Evolutionary conservation across 2,113 vertebrate species (phyloP).

Genomic region (Dicentrarchus labrax): DNA sequence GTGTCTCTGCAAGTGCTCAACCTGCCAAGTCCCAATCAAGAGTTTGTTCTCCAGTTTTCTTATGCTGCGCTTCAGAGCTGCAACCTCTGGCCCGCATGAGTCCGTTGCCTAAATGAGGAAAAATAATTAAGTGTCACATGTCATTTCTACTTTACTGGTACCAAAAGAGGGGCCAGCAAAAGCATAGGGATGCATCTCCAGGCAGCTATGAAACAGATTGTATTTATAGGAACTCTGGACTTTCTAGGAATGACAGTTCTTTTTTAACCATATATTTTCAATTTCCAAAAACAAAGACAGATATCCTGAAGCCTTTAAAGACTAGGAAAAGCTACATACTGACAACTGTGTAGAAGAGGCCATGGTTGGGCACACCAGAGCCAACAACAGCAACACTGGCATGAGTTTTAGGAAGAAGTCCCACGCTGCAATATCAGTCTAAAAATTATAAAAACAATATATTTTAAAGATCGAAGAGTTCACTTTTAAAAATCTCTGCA

Average conservation of each 20-base stretch:
- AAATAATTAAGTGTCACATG: background rate
- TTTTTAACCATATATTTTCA: background rate
- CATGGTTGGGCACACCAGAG: conserved; percentile 71
- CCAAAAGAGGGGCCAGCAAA: background rate
- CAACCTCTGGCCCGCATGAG: conserved; percentile 82
- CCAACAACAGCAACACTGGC: conserved; percentile 75
- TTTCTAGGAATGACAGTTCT: conserved; percentile 1
- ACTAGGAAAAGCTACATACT: conserved; percentile 75
- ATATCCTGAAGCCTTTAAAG: background rate
- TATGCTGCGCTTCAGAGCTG: conserved; percentile 83
- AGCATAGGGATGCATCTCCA: background rate
- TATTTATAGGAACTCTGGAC: background rate
- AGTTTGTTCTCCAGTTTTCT: conserved; percentile 85
- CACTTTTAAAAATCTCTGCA: conserved; percentile 1
- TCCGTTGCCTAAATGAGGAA: conserved; percentile 59
- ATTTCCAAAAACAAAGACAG: conserved; percentile 6
- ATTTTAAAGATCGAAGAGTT: background rate
- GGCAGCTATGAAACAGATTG: background rate
- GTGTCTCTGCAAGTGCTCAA: conserved; percentile 85
- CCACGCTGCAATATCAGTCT: conserved; percentile 9
- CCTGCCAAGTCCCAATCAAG: conserved; percentile 83
- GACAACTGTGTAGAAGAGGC: conserved; percentile 67
- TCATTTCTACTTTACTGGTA: background rate
- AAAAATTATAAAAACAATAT: conserved; percentile 29
- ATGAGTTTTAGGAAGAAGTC: conserved; percentile 30